Conservation (phyloP, 2,113 vertebrate species). For the Coturnix japonica region DNA sequence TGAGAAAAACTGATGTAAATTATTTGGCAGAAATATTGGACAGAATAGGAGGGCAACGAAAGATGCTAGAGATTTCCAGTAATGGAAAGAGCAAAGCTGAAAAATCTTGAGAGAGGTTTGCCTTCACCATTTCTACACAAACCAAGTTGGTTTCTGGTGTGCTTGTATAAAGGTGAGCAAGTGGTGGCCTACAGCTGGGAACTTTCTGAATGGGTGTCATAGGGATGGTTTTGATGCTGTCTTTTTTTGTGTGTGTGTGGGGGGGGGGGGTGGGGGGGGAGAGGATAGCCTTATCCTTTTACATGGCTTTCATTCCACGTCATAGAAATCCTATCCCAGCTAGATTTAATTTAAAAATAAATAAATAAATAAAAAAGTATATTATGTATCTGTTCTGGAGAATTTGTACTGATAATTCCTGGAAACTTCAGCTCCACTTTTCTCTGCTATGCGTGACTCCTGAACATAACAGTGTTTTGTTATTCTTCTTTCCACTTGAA, state of each 20-base stretch:
- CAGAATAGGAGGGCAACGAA: not conserved
- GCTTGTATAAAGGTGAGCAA: not conserved
- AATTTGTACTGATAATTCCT: conserved; percentile 29
- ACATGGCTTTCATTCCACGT: not conserved
- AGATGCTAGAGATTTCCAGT: not conserved
- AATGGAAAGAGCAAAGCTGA: not conserved
- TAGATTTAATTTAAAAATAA: not conserved
- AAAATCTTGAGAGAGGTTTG: not conserved
- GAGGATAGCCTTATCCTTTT: not conserved
- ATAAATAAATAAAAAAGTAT: not conserved
- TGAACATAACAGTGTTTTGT: conserved; percentile 53
- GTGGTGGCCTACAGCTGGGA: not conserved
- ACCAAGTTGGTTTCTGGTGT: not conserved
- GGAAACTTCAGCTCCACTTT: conserved; percentile 59
- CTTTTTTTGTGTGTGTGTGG: no score
- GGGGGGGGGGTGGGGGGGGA: no score
- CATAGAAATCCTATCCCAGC: not conserved
- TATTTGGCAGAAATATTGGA: not conserved
- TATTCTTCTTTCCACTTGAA: conserved; percentile 43
- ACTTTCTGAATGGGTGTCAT: not conserved
- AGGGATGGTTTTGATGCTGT: not conserved
- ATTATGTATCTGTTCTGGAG: not conserved
- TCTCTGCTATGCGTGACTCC: conserved; percentile 29
- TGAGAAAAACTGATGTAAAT: not conserved
- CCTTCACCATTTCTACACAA: not conserved